Conservation (phyloP, 1,140 invertebrate genomes). For the Thaumatotibia leucotreta region DNA sequence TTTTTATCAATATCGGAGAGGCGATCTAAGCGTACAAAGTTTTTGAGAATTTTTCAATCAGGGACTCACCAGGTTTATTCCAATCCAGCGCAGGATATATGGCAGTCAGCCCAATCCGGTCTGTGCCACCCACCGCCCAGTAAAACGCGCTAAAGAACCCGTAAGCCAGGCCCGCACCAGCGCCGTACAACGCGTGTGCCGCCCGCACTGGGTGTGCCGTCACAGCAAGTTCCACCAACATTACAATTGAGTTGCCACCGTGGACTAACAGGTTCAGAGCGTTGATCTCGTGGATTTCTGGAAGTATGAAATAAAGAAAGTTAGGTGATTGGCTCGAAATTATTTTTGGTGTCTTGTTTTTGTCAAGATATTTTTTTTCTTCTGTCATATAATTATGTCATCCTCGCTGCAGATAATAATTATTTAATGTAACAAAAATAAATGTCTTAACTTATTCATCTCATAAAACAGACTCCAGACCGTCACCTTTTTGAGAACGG, state of each 20-base stretch:
- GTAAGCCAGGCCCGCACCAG: conserved; percentile 64
- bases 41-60: too few relatives aligned
- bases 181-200: conserved; percentile 80
- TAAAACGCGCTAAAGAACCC: conserved; percentile 65
- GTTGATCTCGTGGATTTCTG: conserved; percentile 77
- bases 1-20: too few relatives aligned
- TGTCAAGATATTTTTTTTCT: too few relatives aligned
- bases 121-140: conserved; percentile 63
- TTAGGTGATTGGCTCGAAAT: neutral
- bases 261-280: conserved; percentile 84
- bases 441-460: too few relatives aligned
- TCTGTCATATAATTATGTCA: too few relatives aligned
- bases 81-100: conserved; percentile 64
- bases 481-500: too few relatives aligned
- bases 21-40: too few relatives aligned
- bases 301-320: conserved; percentile 29
- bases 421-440: too few relatives aligned
- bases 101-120: conserved; percentile 46
- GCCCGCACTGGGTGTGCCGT: conserved; percentile 82
- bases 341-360: too few relatives aligned
- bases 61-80: conserved; percentile 65
- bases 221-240: conserved; percentile 85
- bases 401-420: too few relatives aligned
- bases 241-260: conserved; percentile 84
- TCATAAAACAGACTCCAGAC: too few relatives aligned